Conservation (phyloP, 64 coral and sea anemone species). For the Porites lutea region DNA sequence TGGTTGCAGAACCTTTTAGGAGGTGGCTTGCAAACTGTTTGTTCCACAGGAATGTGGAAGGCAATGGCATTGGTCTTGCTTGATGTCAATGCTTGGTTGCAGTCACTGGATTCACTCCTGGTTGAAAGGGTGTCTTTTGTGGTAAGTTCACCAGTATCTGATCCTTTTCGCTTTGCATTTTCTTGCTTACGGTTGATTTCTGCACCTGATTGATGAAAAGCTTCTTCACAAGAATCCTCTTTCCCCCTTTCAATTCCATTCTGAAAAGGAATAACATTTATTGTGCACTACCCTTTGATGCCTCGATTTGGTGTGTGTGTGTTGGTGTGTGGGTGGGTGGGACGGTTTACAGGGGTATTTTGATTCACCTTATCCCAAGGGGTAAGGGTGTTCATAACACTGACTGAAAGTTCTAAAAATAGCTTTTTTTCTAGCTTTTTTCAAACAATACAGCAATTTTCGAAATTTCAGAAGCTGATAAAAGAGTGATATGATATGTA, state of each 20-base stretch:
- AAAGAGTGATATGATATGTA: too few species aligned
- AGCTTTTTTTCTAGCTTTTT: not conserved
- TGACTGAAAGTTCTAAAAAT: not conserved
- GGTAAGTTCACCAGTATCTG: not conserved
- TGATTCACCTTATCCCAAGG: too few species aligned
- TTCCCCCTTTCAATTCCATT: conserved; percentile 15
- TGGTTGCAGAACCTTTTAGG: conserved; percentile 52
- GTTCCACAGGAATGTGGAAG: conserved; percentile 42
- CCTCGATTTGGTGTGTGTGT: too few species aligned
- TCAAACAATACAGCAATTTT: not conserved
- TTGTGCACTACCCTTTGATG: too few species aligned
- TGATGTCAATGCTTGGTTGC: not conserved
- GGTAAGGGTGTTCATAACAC: too few species aligned
- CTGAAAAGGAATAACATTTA: not conserved
- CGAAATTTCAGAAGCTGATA: too few species aligned
- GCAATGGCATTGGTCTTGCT: conserved; percentile 34
- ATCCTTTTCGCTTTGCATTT: not conserved
- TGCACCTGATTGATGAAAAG: not conserved
- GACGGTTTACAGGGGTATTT: too few species aligned
- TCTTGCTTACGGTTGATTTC: conserved; percentile 2
- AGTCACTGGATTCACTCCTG: not conserved
- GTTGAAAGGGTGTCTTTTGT: not conserved
- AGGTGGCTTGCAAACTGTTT: conserved; percentile 26
- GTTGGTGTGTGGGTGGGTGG: too few species aligned
- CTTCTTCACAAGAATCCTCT: not conserved